phyloP scores from a whole-genome alignment of 2,888 invertebrate genomes.

The Buathra laborator region DNA sequence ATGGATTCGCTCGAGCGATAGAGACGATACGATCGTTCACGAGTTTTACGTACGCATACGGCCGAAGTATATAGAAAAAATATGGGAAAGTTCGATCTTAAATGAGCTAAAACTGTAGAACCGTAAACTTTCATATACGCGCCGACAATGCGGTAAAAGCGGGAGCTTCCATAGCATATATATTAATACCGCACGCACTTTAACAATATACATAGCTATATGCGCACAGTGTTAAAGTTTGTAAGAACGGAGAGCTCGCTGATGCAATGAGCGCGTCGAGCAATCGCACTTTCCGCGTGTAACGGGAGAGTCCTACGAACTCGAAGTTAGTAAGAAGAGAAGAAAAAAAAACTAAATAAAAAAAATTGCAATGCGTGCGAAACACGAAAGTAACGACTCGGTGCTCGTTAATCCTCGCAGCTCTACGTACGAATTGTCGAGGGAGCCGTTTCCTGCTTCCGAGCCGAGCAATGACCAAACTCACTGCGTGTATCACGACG shows the following conservation, averaged over 20 bases:
- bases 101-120: constrained; percentile 60
- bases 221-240: not conserved
- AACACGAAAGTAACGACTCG: constrained; percentile 56
- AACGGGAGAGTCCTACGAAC: constrained; percentile 23
- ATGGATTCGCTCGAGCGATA: not conserved
- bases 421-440: constrained; percentile 46
- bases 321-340: not conserved
- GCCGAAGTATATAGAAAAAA: constrained; percentile 12
- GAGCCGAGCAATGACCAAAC: constrained; percentile 38
- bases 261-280: constrained; percentile 62
- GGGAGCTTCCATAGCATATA: constrained; percentile 9
- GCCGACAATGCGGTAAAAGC: constrained; percentile 65
- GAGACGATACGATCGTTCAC: not conserved
- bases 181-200: constrained; percentile 16
- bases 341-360: constrained; percentile 17
- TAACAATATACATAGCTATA: not conserved
- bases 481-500: constrained; percentile 3
- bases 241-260: constrained; percentile 18
- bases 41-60: constrained; percentile 1
- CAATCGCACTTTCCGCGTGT: constrained; percentile 62
- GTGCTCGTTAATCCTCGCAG: constrained; percentile 44
- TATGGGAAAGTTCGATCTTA: constrained; percentile 66
- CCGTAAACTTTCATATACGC: constrained; percentile 65
- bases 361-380: constrained; percentile 37
- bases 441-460: constrained; percentile 56